These are phyloP conservation scores for Tubulanus polymorphus DNA, from an alignment of 2,888 invertebrate genomes.

Conservation along the genomic window DNA sequence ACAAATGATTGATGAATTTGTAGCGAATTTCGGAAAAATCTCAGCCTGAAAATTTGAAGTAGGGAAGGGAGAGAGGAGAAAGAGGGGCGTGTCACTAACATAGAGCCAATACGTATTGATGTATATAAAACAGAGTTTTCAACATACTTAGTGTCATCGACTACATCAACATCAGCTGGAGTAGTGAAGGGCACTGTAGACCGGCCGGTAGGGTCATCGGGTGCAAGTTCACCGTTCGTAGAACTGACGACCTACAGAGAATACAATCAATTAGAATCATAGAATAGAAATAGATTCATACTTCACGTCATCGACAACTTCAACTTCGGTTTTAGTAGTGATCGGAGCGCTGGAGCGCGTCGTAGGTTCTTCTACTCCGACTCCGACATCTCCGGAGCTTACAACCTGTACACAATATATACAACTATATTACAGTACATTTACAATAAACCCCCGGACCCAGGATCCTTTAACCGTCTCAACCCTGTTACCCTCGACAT, in stretches of 20 bases:
- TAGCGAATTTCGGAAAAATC: too few species aligned
- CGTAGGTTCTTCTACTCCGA: background rate
- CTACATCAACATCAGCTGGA: constrained; percentile 88
- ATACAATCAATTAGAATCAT: background rate
- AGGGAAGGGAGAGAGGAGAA: too few species aligned
- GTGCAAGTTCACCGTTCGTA: constrained; percentile 71
- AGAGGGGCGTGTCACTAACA: background rate
- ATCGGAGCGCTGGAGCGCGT: background rate
- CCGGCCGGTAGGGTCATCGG: constrained; percentile 94
- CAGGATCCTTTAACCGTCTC: too few species aligned
- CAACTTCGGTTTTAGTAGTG: background rate
- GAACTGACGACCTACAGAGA: constrained; percentile 85
- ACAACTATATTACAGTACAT: too few species aligned
- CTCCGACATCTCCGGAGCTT: constrained; percentile 1
- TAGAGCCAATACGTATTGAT: background rate
- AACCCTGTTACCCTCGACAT: too few species aligned
- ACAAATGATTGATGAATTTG: too few species aligned
- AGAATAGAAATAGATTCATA: constrained; percentile 18
- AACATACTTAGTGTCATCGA: constrained; percentile 72
- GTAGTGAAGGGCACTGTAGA: constrained; percentile 96
- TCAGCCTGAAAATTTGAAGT: too few species aligned
- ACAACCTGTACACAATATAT: background rate
- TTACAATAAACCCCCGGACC: too few species aligned
- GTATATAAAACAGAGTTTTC: background rate
- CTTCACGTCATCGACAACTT: constrained; percentile 14